Percentiles rank a stretch among this genome's conserved stretches.
These are phyloP conservation scores for Aradophagus sp. DNA, from an alignment of 1,140 invertebrate genomes.

Conservation along the genomic window DNA sequence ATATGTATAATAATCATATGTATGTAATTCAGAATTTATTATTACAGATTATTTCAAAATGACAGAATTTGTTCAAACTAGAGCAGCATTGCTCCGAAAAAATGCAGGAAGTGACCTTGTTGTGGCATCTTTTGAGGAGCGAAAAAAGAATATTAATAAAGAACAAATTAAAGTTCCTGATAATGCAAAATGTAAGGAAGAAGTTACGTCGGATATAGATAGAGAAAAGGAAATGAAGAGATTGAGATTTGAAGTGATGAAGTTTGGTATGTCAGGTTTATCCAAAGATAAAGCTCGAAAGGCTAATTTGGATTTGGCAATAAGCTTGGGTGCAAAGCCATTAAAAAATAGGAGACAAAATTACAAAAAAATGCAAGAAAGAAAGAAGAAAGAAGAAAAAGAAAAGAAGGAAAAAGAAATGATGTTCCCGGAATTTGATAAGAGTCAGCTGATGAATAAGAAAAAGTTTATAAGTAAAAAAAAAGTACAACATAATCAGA, in stretches of 20 bases:
- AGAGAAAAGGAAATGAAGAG: slow-evolving; percentile 77
- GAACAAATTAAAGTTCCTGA: slow-evolving; percentile 6
- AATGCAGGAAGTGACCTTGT: slow-evolving; percentile 71
- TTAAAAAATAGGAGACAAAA: slow-evolving; percentile 77
- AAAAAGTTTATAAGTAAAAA: slow-evolving; percentile 61
- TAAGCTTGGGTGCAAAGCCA: slow-evolving; percentile 79
- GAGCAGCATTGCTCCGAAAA: slow-evolving; percentile 74
- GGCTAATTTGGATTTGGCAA: slow-evolving; percentile 77
- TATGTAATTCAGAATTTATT: no score
- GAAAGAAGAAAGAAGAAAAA: slow-evolving; percentile 68
- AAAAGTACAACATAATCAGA: slow-evolving; percentile 42
- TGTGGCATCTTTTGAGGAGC: slow-evolving; percentile 72
- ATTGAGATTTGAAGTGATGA: slow-evolving; percentile 78
- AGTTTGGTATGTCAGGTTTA: slow-evolving; percentile 80
- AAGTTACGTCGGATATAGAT: slow-evolving; percentile 32
- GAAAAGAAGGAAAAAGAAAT: slow-evolving; percentile 66
- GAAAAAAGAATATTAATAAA: slow-evolving; percentile 70
- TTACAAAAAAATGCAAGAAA: slow-evolving; percentile 76
- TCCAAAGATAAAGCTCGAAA: slow-evolving; percentile 75
- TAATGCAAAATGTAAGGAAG: slow-evolving; percentile 40
- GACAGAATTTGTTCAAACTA: slow-evolving; percentile 73
- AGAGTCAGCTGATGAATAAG: slow-evolving; percentile 65
- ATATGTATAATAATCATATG: no score
- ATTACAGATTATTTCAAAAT: no score
- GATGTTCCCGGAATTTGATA: slow-evolving; percentile 69